These are phyloP conservation scores for Loripinus fragilis DNA, from an alignment of 2,888 invertebrate species.

Conservation along the genomic window DNA sequence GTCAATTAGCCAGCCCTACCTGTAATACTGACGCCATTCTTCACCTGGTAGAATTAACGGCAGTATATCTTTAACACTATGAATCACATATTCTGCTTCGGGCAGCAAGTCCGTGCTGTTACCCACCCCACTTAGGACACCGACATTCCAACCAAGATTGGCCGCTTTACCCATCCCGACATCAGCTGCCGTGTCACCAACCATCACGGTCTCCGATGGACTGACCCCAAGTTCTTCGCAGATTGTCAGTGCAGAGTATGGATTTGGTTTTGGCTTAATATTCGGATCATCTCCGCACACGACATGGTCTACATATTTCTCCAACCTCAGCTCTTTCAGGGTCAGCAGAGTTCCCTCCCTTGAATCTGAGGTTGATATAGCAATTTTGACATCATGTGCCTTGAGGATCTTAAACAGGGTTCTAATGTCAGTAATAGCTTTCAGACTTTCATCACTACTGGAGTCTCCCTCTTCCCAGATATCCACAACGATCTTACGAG, in stretches of 20 bases:
- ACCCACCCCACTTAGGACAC: conserved; percentile 83
- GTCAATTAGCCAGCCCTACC: no score
- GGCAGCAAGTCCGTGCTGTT: conserved; percentile 72
- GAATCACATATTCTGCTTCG: conserved; percentile 77
- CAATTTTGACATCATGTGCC: conserved; percentile 82
- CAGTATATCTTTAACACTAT: conserved; percentile 78
- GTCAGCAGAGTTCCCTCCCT: conserved; percentile 72
- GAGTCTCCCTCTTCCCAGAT: conserved; percentile 79
- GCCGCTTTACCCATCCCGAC: conserved; percentile 84
- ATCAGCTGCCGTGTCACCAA: conserved; percentile 84
- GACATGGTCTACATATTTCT: conserved; percentile 81
- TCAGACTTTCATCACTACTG: conserved; percentile 75
- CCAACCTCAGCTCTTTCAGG: conserved; percentile 67
- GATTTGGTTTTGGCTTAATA: conserved; percentile 83
- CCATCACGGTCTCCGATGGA: conserved; percentile 81
- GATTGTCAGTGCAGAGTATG: conserved; percentile 83
- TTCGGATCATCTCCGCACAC: conserved; percentile 84
- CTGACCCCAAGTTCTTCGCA: conserved; percentile 76
- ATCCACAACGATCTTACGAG: conserved; percentile 71
- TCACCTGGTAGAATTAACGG: conserved; percentile 76
- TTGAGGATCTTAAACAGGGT: conserved; percentile 82
- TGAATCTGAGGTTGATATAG: conserved; percentile 84
- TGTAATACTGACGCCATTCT: conserved; percentile 75
- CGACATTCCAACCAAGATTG: conserved; percentile 83
- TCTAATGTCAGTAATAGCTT: conserved; percentile 81